Evolutionary conservation across 2,888 invertebrate species (phyloP).

Genomic region (Tenthredo scrophulariae): DNA sequence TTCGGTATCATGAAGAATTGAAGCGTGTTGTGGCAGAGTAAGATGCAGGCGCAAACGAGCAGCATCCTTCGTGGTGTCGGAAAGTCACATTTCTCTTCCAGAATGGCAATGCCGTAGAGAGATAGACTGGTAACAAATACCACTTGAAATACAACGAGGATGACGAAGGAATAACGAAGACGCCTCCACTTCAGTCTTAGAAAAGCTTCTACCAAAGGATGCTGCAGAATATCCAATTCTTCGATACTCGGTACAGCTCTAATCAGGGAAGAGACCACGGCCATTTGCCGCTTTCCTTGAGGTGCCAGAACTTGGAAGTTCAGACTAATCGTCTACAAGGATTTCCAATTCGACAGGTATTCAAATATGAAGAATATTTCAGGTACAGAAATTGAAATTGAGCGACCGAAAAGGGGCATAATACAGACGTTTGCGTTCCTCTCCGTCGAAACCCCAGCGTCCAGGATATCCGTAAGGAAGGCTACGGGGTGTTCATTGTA

Average conservation of each 20-base stretch:
- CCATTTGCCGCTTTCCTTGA: conserved; percentile 76
- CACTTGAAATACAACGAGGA: conserved; percentile 75
- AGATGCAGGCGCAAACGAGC: conserved; percentile 62
- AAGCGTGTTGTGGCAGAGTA: conserved; percentile 61
- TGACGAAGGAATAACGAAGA: conserved; percentile 78
- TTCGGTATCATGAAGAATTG: conserved; percentile 72
- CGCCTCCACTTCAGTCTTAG: conserved; percentile 79
- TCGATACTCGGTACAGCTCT: conserved; percentile 74
- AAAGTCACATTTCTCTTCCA: conserved; percentile 59
- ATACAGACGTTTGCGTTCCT: conserved; percentile 65
- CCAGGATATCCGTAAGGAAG: conserved; percentile 73
- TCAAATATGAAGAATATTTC: background rate
- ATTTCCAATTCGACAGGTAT: background rate
- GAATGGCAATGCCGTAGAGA: conserved; percentile 67
- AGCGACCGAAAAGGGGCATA: background rate
- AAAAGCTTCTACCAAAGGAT: conserved; percentile 79
- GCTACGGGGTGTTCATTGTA: conserved; percentile 72
- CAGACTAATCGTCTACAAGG: conserved; percentile 60
- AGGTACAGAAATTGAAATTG: background rate
- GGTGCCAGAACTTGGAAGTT: conserved; percentile 77
- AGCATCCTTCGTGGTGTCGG: conserved; percentile 68
- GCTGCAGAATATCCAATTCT: conserved; percentile 77
- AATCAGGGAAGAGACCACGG: conserved; percentile 76
- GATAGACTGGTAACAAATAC: conserved; percentile 77
- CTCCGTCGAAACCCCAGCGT: conserved; percentile 68